These are phyloP conservation scores for Pseudopodoces humilis DNA, from an alignment of 2,113 vertebrate species.

Conservation along the genomic window DNA sequence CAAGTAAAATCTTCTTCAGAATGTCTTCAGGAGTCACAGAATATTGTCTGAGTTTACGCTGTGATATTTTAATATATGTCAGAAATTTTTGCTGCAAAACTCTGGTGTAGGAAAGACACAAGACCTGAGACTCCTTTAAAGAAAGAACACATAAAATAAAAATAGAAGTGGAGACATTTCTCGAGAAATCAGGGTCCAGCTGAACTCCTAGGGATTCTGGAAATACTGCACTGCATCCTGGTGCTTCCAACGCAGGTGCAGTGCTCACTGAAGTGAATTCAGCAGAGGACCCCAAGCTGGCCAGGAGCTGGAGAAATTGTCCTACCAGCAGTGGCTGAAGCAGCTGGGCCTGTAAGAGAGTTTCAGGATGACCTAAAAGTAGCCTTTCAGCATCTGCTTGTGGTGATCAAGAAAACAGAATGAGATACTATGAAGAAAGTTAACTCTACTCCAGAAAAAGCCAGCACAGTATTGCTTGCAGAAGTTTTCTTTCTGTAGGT, in stretches of 20 bases:
- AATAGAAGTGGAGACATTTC: neutral
- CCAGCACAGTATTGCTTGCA: constrained; percentile 84
- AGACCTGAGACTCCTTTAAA: neutral
- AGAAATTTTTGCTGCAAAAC: neutral
- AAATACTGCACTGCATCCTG: neutral
- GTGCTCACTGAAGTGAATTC: neutral
- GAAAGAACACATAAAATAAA: neutral
- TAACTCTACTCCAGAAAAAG: neutral
- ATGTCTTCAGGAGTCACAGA: neutral
- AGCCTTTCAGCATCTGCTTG: neutral
- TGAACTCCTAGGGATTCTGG: neutral
- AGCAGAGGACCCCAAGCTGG: neutral
- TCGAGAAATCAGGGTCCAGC: neutral
- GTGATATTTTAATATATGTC: neutral
- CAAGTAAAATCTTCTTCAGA: neutral
- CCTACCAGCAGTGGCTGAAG: neutral
- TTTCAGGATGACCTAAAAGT: neutral
- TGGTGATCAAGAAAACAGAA: neutral
- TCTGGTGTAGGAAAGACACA: neutral
- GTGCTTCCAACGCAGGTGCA: neutral
- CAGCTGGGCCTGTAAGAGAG: neutral
- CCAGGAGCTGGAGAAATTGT: neutral
- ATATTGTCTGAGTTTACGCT: neutral
- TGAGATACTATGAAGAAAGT: neutral
- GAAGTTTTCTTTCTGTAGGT: constrained; percentile 86